These are phyloP conservation scores for Ptyas mucosa DNA, from an alignment of 2,113 vertebrate genomes.

Conservation along the genomic window DNA sequence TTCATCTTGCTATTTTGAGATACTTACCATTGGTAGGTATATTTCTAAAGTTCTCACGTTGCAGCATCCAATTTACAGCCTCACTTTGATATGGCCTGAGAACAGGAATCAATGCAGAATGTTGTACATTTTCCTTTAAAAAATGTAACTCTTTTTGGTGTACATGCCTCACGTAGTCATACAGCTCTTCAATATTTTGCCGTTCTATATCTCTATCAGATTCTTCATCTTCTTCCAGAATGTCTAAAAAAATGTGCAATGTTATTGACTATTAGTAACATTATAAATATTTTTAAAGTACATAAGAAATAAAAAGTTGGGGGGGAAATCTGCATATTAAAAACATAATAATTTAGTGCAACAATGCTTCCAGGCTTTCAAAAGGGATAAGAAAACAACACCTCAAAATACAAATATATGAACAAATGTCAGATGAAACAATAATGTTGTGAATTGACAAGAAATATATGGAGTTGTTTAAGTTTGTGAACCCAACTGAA, in stretches of 20 bases:
- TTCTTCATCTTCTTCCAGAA: constrained; percentile 81
- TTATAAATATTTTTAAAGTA: background rate
- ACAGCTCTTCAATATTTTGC: constrained; percentile 96
- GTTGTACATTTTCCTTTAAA: constrained; percentile 81
- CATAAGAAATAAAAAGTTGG: background rate
- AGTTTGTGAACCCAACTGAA: background rate
- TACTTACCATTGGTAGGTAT: constrained; percentile 65
- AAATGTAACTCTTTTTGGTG: constrained; percentile 76
- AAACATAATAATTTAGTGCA: background rate
- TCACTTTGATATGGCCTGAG: constrained; percentile 75
- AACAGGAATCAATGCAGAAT: constrained; percentile 83
- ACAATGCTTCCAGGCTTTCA: background rate
- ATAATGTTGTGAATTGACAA: background rate
- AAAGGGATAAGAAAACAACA: background rate
- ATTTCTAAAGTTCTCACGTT: constrained; percentile 61
- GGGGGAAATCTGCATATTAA: constrained; percentile 19
- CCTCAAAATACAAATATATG: background rate
- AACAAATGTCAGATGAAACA: background rate
- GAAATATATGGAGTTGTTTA: background rate
- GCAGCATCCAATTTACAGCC: constrained; percentile 82
- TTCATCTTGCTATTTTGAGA: background rate
- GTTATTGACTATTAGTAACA: background rate
- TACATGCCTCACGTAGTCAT: constrained; percentile 83
- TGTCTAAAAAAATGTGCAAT: constrained; percentile 58
- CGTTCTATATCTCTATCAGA: constrained; percentile 88